Conservation (phyloP, 2,888 invertebrate genomes). For the Scelioninae gen. 1 region DNA sequence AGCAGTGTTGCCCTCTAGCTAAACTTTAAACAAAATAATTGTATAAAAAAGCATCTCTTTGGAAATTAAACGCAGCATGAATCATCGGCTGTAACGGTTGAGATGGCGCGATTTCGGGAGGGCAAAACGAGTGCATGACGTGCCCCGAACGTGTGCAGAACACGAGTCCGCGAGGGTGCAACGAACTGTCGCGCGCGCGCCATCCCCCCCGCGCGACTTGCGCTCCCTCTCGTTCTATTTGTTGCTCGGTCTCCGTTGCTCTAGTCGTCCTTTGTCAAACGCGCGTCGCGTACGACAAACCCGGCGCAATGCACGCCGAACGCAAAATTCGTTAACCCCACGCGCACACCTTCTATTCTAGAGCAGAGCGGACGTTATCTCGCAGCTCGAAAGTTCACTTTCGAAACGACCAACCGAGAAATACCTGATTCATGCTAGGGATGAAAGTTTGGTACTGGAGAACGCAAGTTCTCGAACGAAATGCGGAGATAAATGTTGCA, state of each 20-base stretch:
- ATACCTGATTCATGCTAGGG: conserved; percentile 7
- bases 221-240: conserved; percentile 4
- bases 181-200: conserved; percentile 75
- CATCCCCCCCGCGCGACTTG: conserved; percentile 29
- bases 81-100: conserved; percentile 23
- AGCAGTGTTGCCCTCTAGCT: too few relatives aligned
- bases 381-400: conserved; percentile 54
- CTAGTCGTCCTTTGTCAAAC: conserved; percentile 70
- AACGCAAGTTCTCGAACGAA: conserved; percentile 5
- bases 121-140: conserved; percentile 76
- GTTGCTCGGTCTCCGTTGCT: conserved; percentile 33
- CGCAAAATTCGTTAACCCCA: conserved; percentile 75
- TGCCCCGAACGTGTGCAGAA: conserved; percentile 77
- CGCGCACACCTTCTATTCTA: conserved; percentile 78
- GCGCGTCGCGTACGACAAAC: conserved; percentile 48
- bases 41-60: too few relatives aligned
- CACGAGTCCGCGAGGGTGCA: conserved; percentile 78
- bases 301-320: conserved; percentile 51
- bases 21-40: too few relatives aligned
- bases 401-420: conserved; percentile 44
- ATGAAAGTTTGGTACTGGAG: conserved; percentile 20
- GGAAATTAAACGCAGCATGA: too few relatives aligned
- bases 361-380: conserved; percentile 70
- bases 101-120: conserved; percentile 67
- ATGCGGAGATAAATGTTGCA: too few relatives aligned